A percentile compares a stretch with the other conserved stretches of the same genome.
phyloP scores from a whole-genome alignment of 2,797 vertebrate genomes.

The Ctenochaetus hawaiiensis region DNA sequence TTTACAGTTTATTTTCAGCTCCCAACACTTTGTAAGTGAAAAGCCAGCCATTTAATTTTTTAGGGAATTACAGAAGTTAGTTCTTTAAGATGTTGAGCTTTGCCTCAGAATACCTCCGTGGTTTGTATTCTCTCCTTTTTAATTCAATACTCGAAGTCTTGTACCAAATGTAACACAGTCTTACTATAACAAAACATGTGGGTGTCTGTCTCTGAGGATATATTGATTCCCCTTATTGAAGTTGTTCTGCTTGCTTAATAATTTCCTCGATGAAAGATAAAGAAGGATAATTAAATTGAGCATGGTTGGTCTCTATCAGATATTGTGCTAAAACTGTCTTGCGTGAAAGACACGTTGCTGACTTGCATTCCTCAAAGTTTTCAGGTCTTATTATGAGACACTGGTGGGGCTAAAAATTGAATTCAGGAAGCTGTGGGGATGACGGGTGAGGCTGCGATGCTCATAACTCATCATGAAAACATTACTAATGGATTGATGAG shows the following conservation, averaged over 20 bases:
- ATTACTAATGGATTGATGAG: neutral
- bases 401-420: conserved; percentile 13
- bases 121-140: neutral
- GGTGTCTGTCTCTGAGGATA: conserved; percentile 4
- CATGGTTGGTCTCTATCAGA: neutral
- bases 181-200: neutral
- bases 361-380: conserved; percentile 11
- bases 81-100: neutral
- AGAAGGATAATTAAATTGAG: neutral
- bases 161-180: neutral
- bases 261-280: neutral
- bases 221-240: conserved; percentile 2
- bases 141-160: neutral
- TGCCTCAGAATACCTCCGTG: neutral
- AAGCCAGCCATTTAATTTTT: neutral
- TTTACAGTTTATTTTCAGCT: neutral
- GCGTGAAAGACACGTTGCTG: conserved; percentile 14
- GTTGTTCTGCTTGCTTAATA: neutral
- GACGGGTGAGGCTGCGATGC: neutral
- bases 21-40: neutral
- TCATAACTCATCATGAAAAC: conserved; percentile 7
- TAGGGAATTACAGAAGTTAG: neutral
- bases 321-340: neutral
- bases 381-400: neutral
- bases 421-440: conserved; percentile 9